A percentile compares a stretch with the other conserved stretches of the same genome.
These are phyloP conservation scores for Oncorhynchus kisutch DNA, from an alignment of 2,113 vertebrate genomes.

Conservation along the genomic window DNA sequence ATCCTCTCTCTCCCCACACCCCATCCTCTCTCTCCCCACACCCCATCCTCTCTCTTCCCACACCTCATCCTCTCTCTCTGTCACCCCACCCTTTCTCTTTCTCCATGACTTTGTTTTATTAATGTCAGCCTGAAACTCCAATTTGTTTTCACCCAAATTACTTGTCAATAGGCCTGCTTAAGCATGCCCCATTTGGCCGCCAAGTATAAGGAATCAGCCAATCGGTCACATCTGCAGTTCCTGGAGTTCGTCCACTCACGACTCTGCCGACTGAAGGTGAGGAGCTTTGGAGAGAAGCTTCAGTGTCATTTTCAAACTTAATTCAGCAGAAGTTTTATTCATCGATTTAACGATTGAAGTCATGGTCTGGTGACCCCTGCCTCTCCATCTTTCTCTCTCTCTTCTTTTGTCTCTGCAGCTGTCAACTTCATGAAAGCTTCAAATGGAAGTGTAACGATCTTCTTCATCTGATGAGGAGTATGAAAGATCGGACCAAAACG, in stretches of 20 bases:
- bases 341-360: slow-evolving; percentile 8
- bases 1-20: too few relatives aligned
- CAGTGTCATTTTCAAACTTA: slow-evolving; percentile 3
- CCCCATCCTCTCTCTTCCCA: too few relatives aligned
- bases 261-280: slow-evolving; percentile 3
- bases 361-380: slow-evolving; percentile 2
- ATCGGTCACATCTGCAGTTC: not conserved
- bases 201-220: slow-evolving; percentile 1
- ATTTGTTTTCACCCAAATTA: slow-evolving; percentile 43
- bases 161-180: slow-evolving; percentile 4
- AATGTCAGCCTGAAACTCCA: slow-evolving; percentile 31
- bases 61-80: not conserved
- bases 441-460: not conserved
- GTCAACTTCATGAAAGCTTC: slow-evolving; percentile 1
- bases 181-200: not conserved
- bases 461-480: too few relatives aligned
- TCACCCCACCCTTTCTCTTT: not conserved
- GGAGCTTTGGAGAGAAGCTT: not conserved
- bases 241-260: not conserved
- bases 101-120: slow-evolving; percentile 42
- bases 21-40: too few relatives aligned
- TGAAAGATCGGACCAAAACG: too few relatives aligned
- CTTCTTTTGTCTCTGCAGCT: not conserved
- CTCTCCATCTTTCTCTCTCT: not conserved
- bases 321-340: slow-evolving; percentile 11